Percentiles rank a stretch among this genome's conserved stretches.
These are phyloP conservation scores for Apaloderma vittatum DNA, from an alignment of 2,113 vertebrate species.

Conservation along the genomic window DNA sequence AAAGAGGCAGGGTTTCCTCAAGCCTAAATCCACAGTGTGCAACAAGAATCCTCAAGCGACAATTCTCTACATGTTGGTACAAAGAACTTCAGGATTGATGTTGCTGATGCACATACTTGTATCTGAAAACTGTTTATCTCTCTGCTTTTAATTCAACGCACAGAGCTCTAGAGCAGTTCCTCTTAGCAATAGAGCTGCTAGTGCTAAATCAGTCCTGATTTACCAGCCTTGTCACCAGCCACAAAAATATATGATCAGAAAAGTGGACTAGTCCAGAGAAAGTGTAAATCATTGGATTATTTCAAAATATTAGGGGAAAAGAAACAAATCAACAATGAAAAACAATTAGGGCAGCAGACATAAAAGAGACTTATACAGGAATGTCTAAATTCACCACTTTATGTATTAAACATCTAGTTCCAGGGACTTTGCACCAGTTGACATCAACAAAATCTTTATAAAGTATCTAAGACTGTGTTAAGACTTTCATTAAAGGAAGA, in stretches of 20 bases:
- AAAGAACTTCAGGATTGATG: background rate
- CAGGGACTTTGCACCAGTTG: background rate
- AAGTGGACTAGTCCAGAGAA: background rate
- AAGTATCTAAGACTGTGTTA: background rate
- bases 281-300: background rate
- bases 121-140: background rate
- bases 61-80: rapidly evolving
- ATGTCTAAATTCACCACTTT: background rate
- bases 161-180: background rate
- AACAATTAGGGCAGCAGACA: background rate
- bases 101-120: background rate
- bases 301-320: background rate
- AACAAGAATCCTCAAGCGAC: background rate
- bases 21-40: background rate
- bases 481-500: background rate
- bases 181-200: background rate
- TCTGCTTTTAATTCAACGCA: background rate
- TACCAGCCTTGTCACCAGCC: background rate
- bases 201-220: background rate
- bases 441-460: background rate
- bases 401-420: background rate
- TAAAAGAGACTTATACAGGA: background rate
- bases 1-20: background rate
- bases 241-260: background rate
- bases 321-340: background rate